Evolutionary conservation across 2,113 vertebrate species (phyloP).

Genomic region (Neogobius melanostomus): DNA sequence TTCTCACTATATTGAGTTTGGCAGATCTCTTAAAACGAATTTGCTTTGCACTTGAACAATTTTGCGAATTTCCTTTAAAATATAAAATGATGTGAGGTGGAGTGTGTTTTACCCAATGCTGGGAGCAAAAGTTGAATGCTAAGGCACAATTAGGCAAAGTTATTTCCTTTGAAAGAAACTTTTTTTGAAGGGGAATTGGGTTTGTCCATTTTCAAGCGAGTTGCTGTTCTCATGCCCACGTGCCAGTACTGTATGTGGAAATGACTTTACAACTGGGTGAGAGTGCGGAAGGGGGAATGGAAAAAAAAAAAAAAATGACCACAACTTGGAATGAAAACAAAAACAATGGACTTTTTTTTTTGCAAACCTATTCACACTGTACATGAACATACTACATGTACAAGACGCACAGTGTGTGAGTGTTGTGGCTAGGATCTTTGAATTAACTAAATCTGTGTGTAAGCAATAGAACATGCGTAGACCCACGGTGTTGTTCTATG

Average conservation of each 20-base stretch:
- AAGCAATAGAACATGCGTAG: slow-evolving; percentile 45
- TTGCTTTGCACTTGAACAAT: too few species aligned
- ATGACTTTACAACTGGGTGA: slow-evolving; percentile 29
- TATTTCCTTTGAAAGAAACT: too few species aligned
- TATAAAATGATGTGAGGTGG: neutral
- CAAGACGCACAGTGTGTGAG: slow-evolving; percentile 6
- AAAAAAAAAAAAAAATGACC: slow-evolving; percentile 3
- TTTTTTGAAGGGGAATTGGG: neutral
- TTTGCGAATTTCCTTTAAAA: too few species aligned
- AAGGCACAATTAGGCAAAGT: too few species aligned
- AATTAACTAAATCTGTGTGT: slow-evolving; percentile 31
- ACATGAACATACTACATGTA: slow-evolving; percentile 36
- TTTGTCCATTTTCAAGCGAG: slow-evolving; percentile 15
- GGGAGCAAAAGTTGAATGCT: neutral
- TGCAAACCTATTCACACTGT: slow-evolving; percentile 34
- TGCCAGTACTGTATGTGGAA: slow-evolving; percentile 19
- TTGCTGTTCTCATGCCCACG: slow-evolving; percentile 40
- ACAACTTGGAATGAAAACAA: slow-evolving; percentile 5
- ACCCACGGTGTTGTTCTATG: slow-evolving; percentile 40
- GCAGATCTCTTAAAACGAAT: too few species aligned
- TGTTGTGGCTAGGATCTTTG: slow-evolving; percentile 38
- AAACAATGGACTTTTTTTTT: slow-evolving; percentile 1
- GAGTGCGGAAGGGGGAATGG: slow-evolving; percentile 33
- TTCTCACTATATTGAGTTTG: too few species aligned
- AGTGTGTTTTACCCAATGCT: neutral